Evolutionary conservation across 2,113 vertebrate genomes (phyloP), one percentile per base, ranked within the genome.

Genomic region (Actenoides lindsayi): DNA sequence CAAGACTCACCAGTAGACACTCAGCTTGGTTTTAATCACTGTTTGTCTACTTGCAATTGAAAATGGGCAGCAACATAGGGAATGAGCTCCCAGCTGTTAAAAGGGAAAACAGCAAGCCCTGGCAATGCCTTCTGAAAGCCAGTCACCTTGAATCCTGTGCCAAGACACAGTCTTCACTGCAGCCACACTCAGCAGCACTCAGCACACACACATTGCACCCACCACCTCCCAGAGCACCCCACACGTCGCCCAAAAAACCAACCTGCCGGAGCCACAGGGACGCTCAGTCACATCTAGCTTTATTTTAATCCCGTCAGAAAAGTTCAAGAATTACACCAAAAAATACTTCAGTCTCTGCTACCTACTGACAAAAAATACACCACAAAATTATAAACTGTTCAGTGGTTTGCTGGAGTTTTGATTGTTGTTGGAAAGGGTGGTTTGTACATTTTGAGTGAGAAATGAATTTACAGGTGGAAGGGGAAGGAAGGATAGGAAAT

Each of bases 291-390:
- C 98, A 98, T 98, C 98, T 97, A 98, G 97, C 98, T 98, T 98
- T 98, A 98, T 98, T 98, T 98, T 96, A 96, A 96, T 98, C 97
- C 98, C 97, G 97, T 98, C 98, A 98, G 98, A 98, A 98, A 98
- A 98, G 96, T 97, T 98, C 97, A 98, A 98, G 98, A 98, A 96
- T 98, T 98, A 98, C 98, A 98, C 98, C 98, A 98, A 98, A 98
- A 98, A 98, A 98, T 98, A 98, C 98, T 98, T 98, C 98, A 98
- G 98, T 98, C 98, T 98, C 97, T 98, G 98, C 98, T 98, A 98
- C 97, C 98, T 98, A 98, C 98, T 97, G 97, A 98, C 98, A 98
- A 98, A 98, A 97, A 98, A 98, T 98, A 98, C 98, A 98, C 97
- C 98, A 98, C 98, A 91, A 97, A 98, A 98, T 98, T 98, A 98